A percentile compares a stretch with the other conserved stretches of the same genome.
phyloP scores from a whole-genome alignment of 2,113 vertebrate species.

The Ptilorrhoa leucosticta region DNA sequence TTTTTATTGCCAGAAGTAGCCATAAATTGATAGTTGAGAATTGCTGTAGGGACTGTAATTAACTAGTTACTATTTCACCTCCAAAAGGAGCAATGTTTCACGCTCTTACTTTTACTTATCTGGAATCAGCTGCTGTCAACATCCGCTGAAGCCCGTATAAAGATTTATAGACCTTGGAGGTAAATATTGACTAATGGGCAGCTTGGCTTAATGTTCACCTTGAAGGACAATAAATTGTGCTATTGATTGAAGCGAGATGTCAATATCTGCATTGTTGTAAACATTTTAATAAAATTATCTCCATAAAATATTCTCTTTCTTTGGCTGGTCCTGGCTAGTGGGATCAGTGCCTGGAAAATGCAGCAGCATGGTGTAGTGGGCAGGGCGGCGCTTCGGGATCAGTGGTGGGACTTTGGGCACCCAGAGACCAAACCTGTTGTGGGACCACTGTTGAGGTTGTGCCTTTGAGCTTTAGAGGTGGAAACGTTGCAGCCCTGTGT shows the following conservation, averaged over 20 bases:
- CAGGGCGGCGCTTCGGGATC: rapidly evolving
- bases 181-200: slow-evolving; percentile 79
- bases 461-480: background rate
- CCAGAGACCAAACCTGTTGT: background rate
- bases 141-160: slow-evolving; percentile 71
- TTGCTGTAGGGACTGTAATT: slow-evolving; percentile 71
- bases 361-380: rapidly evolving
- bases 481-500: background rate
- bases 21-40: slow-evolving; percentile 73
- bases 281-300: slow-evolving; percentile 77
- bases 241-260: slow-evolving; percentile 71
- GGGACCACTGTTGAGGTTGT: no score
- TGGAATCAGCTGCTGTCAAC: slow-evolving; percentile 75
- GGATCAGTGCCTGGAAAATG: background rate
- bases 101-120: slow-evolving; percentile 74
- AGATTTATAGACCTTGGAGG: slow-evolving; percentile 79
- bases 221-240: slow-evolving; percentile 79
- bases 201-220: slow-evolving; percentile 73
- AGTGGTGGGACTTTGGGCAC: background rate
- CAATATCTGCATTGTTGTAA: slow-evolving; percentile 79
- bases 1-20: slow-evolving; percentile 72
- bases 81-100: slow-evolving; percentile 76
- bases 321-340: background rate
- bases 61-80: slow-evolving; percentile 78
- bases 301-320: slow-evolving; percentile 70